These are phyloP conservation scores for Cheirogaleus medius DNA, from an alignment of 2,113 vertebrate genomes.

Conservation along the genomic window DNA sequence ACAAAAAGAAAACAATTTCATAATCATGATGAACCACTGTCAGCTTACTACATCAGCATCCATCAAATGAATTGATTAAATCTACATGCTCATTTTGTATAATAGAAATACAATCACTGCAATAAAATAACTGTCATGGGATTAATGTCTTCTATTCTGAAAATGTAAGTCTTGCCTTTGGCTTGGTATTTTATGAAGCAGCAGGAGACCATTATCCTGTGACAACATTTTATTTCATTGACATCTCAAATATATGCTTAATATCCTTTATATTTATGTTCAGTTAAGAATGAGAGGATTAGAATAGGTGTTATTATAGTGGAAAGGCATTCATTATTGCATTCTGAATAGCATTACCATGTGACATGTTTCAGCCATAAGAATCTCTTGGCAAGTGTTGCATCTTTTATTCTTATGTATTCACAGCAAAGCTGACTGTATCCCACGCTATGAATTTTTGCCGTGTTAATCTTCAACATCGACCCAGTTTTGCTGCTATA, in stretches of 20 bases:
- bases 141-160: slow-evolving; percentile 55
- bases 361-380: slow-evolving; percentile 52
- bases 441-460: neutral
- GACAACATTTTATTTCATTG: slow-evolving; percentile 79
- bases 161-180: slow-evolving; percentile 72
- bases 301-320: slow-evolving; percentile 65
- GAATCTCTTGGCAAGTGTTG: neutral
- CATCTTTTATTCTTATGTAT: slow-evolving; percentile 16
- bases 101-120: slow-evolving; percentile 63
- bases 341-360: slow-evolving; percentile 42
- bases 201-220: slow-evolving; percentile 74
- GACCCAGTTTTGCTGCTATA: neutral
- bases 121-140: slow-evolving; percentile 51
- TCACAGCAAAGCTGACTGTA: slow-evolving; percentile 38
- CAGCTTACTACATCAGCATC: slow-evolving; percentile 55
- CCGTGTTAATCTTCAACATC: slow-evolving; percentile 3
- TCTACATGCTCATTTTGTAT: slow-evolving; percentile 56
- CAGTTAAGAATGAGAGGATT: slow-evolving; percentile 52
- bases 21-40: slow-evolving; percentile 66
- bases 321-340: slow-evolving; percentile 66
- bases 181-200: slow-evolving; percentile 71
- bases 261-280: slow-evolving; percentile 75
- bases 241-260: slow-evolving; percentile 73
- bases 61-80: slow-evolving; percentile 66
- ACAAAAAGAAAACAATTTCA: slow-evolving; percentile 34